Evolutionary conservation across 1,140 invertebrate species (phyloP).

Genomic region (Cataglyphis hispanica): DNA sequence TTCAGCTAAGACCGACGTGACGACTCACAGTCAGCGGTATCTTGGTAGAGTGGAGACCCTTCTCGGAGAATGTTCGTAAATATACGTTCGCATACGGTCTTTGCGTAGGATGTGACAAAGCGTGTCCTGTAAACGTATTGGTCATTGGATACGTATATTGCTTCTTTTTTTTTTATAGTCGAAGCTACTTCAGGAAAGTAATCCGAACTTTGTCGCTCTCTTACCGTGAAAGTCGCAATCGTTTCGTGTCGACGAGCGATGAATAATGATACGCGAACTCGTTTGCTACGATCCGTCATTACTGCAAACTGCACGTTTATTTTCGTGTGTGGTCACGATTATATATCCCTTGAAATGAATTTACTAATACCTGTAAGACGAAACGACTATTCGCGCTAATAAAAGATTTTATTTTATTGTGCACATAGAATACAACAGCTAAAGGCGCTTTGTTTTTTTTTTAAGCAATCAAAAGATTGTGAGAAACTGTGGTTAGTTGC

Average conservation of each 20-base stretch:
- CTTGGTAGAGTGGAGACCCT: slow-evolving; percentile 83
- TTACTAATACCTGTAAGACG: slow-evolving; percentile 31
- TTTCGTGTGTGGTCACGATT: slow-evolving; percentile 25
- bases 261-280: slow-evolving; percentile 25
- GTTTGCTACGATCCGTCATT: slow-evolving; percentile 52
- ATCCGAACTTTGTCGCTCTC: slow-evolving; percentile 2
- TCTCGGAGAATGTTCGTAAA: slow-evolving; percentile 80
- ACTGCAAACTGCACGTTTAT: slow-evolving; percentile 73
- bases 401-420: slow-evolving; percentile 26
- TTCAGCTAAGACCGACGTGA: slow-evolving; percentile 67
- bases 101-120: slow-evolving; percentile 58
- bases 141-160: slow-evolving; percentile 45
- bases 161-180: background rate
- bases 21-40: slow-evolving; percentile 61
- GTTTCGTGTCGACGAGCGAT: slow-evolving; percentile 41
- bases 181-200: slow-evolving; percentile 28
- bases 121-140: slow-evolving; percentile 61
- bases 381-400: background rate
- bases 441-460: background rate
- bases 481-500: slow-evolving; percentile 19
- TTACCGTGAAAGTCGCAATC: slow-evolving; percentile 17
- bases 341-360: background rate
- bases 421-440: background rate
- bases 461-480: slow-evolving; percentile 11
- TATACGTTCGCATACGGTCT: slow-evolving; percentile 59